Conservation (phyloP, 1,140 invertebrate species). For the Anoplolepis gracilipes region DNA sequence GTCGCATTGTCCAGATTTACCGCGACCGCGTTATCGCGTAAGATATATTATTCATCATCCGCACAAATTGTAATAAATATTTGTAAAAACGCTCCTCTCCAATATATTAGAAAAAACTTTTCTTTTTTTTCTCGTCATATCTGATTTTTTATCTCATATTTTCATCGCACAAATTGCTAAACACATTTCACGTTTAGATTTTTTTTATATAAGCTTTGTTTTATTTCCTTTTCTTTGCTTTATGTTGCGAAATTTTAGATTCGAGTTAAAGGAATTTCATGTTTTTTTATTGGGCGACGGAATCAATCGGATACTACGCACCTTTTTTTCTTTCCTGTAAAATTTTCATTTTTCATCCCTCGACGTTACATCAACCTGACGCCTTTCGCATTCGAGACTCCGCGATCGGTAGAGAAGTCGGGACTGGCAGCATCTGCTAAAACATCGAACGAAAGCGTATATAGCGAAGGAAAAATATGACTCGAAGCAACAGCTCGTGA, state of each 20-base stretch:
- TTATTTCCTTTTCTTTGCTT: background rate
- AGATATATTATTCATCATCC: constrained; percentile 30
- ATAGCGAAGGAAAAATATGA: constrained; percentile 23
- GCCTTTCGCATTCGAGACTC: constrained; percentile 17
- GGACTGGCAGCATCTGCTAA: constrained; percentile 67
- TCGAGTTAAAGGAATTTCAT: background rate
- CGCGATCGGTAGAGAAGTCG: background rate
- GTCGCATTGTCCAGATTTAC: background rate
- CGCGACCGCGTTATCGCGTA: constrained; percentile 5
- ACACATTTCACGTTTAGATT: background rate
- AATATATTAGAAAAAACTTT: too few relatives aligned
- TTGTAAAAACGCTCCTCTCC: background rate
- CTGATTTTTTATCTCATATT: background rate
- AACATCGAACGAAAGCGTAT: constrained; percentile 55
- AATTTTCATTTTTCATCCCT: constrained; percentile 50
- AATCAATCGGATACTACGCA: background rate
- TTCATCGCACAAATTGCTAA: background rate
- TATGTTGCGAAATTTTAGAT: background rate
- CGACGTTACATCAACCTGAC: constrained; percentile 21
- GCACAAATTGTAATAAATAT: background rate
- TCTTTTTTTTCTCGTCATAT: background rate
- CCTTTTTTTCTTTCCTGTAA: constrained; percentile 14
- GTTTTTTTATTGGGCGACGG: constrained; percentile 26
- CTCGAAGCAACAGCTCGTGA: background rate
- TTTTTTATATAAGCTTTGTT: background rate